Conservation (phyloP, 2,113 vertebrate genomes). For the Misgurnus mizolepis region DNA sequence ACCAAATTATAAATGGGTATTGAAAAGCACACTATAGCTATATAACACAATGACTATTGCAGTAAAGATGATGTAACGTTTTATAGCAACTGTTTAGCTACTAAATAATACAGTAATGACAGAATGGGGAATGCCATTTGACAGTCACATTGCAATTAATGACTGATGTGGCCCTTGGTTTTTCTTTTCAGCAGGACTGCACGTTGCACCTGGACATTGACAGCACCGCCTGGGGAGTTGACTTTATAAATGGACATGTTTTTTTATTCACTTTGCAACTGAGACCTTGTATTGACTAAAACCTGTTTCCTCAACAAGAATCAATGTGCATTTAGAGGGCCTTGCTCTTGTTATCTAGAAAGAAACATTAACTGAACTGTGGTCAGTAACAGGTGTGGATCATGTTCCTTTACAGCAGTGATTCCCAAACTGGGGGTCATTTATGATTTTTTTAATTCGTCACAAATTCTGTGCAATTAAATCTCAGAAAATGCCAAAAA, state of each 20-base stretch:
- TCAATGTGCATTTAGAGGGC: constrained; percentile 26
- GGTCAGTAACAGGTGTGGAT: not conserved
- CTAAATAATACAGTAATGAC: constrained; percentile 18
- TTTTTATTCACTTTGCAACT: constrained; percentile 15
- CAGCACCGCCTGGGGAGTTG: not conserved
- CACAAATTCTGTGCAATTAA: too few species aligned
- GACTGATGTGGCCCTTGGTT: not conserved
- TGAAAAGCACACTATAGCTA: not conserved
- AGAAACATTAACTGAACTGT: not conserved
- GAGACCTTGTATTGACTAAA: constrained; percentile 16
- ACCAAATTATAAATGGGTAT: not conserved
- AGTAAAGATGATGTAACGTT: not conserved
- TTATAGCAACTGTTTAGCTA: not conserved
- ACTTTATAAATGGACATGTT: constrained; percentile 17
- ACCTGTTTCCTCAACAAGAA: constrained; percentile 15
- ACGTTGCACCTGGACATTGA: constrained; percentile 3
- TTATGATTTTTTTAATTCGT: too few species aligned
- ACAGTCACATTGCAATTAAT: not conserved
- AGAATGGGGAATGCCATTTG: constrained; percentile 19
- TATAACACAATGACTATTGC: not conserved
- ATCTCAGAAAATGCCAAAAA: too few species aligned
- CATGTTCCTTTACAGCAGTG: constrained; percentile 1
- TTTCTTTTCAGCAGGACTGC: not conserved
- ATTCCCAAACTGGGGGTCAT: not conserved
- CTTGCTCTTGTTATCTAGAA: not conserved